Percentiles rank a stretch among this genome's conserved stretches.
Conservation (phyloP, 2,797 vertebrate genomes). For the Tangara arthus region DNA sequence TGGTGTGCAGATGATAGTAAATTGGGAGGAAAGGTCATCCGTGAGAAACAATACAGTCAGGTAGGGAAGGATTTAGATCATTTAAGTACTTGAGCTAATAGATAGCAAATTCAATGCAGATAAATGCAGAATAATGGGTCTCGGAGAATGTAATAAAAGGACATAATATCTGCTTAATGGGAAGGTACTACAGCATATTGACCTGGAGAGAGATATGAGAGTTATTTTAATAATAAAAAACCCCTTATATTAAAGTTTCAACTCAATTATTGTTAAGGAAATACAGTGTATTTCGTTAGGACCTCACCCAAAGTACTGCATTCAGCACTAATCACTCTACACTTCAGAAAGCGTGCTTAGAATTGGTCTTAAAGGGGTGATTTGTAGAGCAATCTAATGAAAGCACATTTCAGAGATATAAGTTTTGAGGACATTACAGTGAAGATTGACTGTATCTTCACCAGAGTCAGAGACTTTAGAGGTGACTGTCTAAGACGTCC, state of each 20-base stretch:
- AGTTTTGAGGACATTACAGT: constrained; percentile 70
- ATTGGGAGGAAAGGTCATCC: constrained; percentile 79
- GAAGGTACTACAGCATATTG: constrained; percentile 75
- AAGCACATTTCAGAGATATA: constrained; percentile 66
- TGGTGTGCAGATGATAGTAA: constrained; percentile 70
- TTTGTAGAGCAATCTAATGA: constrained; percentile 73
- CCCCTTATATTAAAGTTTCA: constrained; percentile 68
- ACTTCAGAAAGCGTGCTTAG: constrained; percentile 69
- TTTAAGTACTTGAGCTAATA: constrained; percentile 76
- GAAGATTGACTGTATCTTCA: constrained; percentile 70
- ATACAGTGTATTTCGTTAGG: constrained; percentile 66
- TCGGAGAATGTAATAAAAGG: constrained; percentile 76
- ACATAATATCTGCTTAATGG: constrained; percentile 80
- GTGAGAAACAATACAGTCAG: constrained; percentile 73
- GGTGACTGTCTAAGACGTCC: constrained; percentile 54
- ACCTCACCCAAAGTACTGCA: constrained; percentile 65
- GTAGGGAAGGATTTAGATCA: constrained; percentile 74
- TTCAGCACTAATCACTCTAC: constrained; percentile 62
- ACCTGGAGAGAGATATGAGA: constrained; percentile 74
- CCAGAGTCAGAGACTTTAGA: constrained; percentile 64
- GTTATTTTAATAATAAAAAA: constrained; percentile 78
- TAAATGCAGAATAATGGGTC: constrained; percentile 81
- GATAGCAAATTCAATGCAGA: constrained; percentile 80
- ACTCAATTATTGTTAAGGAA: constrained; percentile 70
- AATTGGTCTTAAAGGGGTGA: constrained; percentile 68